These are phyloP conservation scores for Chauna torquata DNA, from an alignment of 2,113 vertebrate species.

Conservation along the genomic window DNA sequence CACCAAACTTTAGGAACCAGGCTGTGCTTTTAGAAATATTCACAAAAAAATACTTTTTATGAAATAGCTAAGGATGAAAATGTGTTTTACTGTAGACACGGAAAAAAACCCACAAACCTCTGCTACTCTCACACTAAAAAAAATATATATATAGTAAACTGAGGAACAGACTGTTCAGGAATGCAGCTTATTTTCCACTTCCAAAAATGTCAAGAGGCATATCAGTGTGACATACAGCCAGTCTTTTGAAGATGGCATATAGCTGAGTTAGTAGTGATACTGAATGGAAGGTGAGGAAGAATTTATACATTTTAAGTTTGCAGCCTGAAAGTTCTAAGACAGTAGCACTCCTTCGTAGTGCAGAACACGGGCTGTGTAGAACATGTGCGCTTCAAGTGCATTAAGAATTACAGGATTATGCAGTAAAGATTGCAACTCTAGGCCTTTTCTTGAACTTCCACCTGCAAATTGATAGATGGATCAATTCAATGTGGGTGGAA, in stretches of 20 bases:
- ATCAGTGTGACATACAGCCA: background rate
- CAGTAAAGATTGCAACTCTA: background rate
- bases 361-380: rapidly evolving
- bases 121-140: background rate
- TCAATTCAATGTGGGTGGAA: background rate
- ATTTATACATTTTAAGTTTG: background rate
- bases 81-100: background rate
- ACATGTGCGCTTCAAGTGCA: background rate
- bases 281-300: background rate
- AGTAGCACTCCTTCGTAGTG: rapidly evolving
- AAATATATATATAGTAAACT: background rate
- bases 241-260: background rate
- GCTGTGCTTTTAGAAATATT: background rate
- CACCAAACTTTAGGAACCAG: background rate
- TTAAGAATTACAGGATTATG: background rate
- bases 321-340: background rate
- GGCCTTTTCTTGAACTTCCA: background rate
- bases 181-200: background rate
- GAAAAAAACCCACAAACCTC: background rate
- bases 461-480: background rate
- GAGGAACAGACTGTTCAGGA: background rate
- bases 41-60: background rate
- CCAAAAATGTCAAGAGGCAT: background rate
- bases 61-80: background rate
- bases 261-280: background rate